Percentiles rank a stretch among this genome's conserved stretches.
Conservation (phyloP, 2,888 invertebrate genomes). For the Hydraecia micacea region DNA sequence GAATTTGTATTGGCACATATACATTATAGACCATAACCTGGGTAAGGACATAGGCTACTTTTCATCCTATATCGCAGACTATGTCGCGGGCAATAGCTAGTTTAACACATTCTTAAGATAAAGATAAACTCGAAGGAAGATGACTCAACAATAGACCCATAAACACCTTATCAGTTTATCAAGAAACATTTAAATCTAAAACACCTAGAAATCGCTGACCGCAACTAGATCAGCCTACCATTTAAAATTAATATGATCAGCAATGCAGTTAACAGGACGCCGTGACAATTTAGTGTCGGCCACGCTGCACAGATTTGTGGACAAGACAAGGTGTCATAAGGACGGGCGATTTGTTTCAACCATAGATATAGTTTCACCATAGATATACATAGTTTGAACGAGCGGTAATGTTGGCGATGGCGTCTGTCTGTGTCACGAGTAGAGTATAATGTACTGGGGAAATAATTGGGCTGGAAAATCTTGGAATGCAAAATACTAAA, state of each 20-base stretch:
- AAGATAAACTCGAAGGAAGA: neutral
- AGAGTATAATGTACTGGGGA: neutral
- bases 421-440: constrained; percentile 12
- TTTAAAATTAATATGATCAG: constrained; percentile 59
- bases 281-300: constrained; percentile 41
- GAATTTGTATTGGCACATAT: neutral
- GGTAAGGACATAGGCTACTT: neutral
- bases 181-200: constrained; percentile 16
- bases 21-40: neutral
- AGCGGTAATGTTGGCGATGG: constrained; percentile 34
- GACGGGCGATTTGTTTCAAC: constrained; percentile 43
- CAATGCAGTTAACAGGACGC: constrained; percentile 59
- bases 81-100: neutral
- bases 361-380: neutral
- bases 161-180: constrained; percentile 12
- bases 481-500: neutral
- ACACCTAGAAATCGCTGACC: constrained; percentile 8
- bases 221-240: constrained; percentile 33
- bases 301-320: constrained; percentile 47
- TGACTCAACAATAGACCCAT: neutral
- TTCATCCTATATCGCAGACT: neutral
- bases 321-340: constrained; percentile 48
- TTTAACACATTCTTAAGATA: neutral
- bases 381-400: constrained; percentile 2
- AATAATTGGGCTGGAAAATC: constrained; percentile 40